Percentiles rank a stretch among this genome's conserved stretches.
Evolutionary conservation across 1,140 invertebrate species (phyloP).

Genomic region (Drosophila repletoides): DNA sequence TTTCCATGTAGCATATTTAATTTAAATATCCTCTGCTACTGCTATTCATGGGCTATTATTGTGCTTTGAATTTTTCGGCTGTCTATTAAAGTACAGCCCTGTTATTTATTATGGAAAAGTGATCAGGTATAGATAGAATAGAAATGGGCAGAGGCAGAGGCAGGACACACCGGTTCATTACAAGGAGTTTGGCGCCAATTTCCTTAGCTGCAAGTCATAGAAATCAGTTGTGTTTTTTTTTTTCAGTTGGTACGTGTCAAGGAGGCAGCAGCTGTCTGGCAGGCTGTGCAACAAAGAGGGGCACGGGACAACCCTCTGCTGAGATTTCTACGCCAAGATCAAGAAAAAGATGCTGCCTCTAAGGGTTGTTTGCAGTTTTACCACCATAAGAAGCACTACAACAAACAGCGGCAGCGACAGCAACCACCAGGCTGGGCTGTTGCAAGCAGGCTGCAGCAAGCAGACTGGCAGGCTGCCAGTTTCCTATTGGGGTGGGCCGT

Average conservation of each 20-base stretch:
- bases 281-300: conserved; percentile 13
- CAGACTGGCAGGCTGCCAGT: conserved; percentile 52
- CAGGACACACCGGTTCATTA: conserved; percentile 45
- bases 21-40: too few species aligned
- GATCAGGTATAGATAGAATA: too few species aligned
- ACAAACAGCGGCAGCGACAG: conserved; percentile 19
- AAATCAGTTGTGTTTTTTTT: conserved; percentile 26
- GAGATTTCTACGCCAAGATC: conserved; percentile 49
- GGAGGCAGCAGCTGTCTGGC: too few species aligned
- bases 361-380: conserved; percentile 66
- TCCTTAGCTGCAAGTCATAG: not conserved
- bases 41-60: too few species aligned
- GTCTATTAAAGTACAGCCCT: not conserved
- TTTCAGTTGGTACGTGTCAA: conserved; percentile 58
- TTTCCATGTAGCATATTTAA: too few species aligned
- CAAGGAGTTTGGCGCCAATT: conserved; percentile 43
- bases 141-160: too few species aligned
- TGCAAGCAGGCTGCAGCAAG: conserved; percentile 4
- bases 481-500: conserved; percentile 52
- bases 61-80: too few species aligned
- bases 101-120: too few species aligned
- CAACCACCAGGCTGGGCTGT: conserved; percentile 7
- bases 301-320: conserved; percentile 41
- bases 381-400: conserved; percentile 30
- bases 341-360: conserved; percentile 36